These are phyloP conservation scores for Spea hammondii DNA, from an alignment of 2,797 vertebrate species.

Conservation along the genomic window DNA sequence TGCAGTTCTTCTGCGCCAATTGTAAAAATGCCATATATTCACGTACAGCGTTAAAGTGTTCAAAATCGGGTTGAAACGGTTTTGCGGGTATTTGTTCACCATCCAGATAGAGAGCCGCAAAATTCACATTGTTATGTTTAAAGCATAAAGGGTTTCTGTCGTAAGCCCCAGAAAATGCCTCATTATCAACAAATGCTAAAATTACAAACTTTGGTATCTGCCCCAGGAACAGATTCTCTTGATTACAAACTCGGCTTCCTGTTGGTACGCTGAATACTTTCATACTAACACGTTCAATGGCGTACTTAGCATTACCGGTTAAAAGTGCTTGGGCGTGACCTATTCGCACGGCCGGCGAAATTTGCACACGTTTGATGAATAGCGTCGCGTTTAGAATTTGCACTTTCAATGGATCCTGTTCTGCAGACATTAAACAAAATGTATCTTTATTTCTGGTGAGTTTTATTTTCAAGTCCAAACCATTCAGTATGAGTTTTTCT, in stretches of 20 bases:
- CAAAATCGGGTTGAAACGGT: slow-evolving; percentile 2
- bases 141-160: slow-evolving; percentile 11
- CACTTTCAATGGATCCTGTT: too few relatives aligned
- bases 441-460: slow-evolving; percentile 16
- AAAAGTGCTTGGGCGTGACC: background rate
- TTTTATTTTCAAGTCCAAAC: slow-evolving; percentile 7
- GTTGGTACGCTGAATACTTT: background rate
- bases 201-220: slow-evolving; percentile 1
- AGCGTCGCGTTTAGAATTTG: slow-evolving; percentile 2
- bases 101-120: background rate
- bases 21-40: slow-evolving; percentile 1
- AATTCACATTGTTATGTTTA: background rate
- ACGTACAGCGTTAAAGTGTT: background rate
- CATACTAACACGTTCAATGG: background rate
- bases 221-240: slow-evolving; percentile 14
- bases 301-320: background rate
- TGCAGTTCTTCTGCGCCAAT: background rate
- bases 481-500: slow-evolving; percentile 4
- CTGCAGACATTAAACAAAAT: too few relatives aligned
- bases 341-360: background rate
- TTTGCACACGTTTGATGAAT: slow-evolving; percentile 9
- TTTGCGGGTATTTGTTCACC: background rate
- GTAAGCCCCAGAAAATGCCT: background rate
- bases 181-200: background rate
- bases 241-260: background rate